A percentile compares a stretch with the other conserved stretches of the same genome.
These are phyloP conservation scores for Ceyx melanurus DNA, from an alignment of 2,113 vertebrate genomes.

Conservation along the genomic window DNA sequence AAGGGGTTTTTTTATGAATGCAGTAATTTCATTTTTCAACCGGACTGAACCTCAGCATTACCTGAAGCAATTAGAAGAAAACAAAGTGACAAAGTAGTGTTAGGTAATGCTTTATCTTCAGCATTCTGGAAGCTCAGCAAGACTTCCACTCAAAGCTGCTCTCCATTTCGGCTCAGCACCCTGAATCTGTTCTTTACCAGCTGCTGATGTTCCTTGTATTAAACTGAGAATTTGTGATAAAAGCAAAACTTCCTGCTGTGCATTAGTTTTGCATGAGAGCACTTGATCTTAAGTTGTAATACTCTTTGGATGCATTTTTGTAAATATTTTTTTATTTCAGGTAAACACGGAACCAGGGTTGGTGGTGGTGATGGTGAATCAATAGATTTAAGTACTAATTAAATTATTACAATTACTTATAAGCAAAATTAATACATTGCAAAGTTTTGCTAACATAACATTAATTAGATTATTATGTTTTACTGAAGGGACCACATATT, in stretches of 20 bases:
- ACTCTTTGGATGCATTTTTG: not conserved
- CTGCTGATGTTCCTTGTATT: constrained; percentile 45
- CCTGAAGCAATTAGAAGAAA: constrained; percentile 51
- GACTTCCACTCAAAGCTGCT: constrained; percentile 48
- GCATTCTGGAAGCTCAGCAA: constrained; percentile 60
- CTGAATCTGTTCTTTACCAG: constrained; percentile 49
- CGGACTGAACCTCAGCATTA: constrained; percentile 42
- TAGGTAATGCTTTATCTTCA: constrained; percentile 45
- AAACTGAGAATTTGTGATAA: constrained; percentile 66
- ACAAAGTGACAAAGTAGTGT: constrained; percentile 26
- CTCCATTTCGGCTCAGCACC: constrained; percentile 44
- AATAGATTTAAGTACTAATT: not conserved
- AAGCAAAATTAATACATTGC: not conserved
- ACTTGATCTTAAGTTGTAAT: constrained; percentile 4
- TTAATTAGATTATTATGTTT: not conserved
- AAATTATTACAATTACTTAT: not conserved
- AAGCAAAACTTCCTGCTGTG: constrained; percentile 65
- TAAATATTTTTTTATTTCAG: constrained; percentile 21
- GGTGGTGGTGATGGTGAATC: not conserved
- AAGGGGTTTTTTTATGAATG: not conserved
- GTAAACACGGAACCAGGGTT: not conserved
- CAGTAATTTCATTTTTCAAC: constrained; percentile 8
- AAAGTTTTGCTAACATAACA: not conserved
- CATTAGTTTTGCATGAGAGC: constrained; percentile 65
- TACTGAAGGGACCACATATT: not conserved